These are phyloP conservation scores for Priocnemis perturbator DNA, from an alignment of 2,888 invertebrate genomes.

Conservation along the genomic window DNA sequence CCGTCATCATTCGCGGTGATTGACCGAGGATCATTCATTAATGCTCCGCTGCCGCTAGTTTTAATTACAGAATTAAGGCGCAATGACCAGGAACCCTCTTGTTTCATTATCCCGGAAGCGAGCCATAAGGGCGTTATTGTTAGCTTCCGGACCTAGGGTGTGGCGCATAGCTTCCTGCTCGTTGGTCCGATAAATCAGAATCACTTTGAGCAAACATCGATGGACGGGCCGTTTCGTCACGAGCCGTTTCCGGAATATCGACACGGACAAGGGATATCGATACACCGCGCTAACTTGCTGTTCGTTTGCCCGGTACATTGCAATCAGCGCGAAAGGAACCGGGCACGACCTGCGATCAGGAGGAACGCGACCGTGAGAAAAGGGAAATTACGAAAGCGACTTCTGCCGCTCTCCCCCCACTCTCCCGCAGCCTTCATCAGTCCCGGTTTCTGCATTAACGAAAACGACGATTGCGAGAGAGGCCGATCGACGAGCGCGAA, in stretches of 20 bases:
- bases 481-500: too few species aligned
- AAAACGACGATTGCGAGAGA: too few species aligned
- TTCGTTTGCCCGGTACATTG: not conserved
- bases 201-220: constrained; percentile 36
- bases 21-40: too few species aligned
- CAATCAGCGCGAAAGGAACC: not conserved
- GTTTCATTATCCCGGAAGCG: constrained; percentile 9
- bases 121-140: constrained; percentile 24
- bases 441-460: too few species aligned
- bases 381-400: constrained; percentile 17
- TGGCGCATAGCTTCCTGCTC: constrained; percentile 22
- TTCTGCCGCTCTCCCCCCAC: too few species aligned
- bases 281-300: not conserved
- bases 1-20: too few species aligned
- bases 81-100: constrained; percentile 15
- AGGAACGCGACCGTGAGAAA: constrained; percentile 15
- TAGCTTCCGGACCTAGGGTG: constrained; percentile 30
- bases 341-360: constrained; percentile 11
- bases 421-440: too few species aligned
- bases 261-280: not conserved
- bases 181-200: constrained; percentile 29
- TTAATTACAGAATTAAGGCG: not conserved
- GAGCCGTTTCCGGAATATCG: constrained; percentile 31
- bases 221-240: constrained; percentile 23
- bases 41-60: not conserved